Percentiles rank a stretch among this genome's conserved stretches.
These are phyloP conservation scores for Charaxes varanes DNA, from an alignment of 1,140 invertebrate species.

Conservation along the genomic window DNA sequence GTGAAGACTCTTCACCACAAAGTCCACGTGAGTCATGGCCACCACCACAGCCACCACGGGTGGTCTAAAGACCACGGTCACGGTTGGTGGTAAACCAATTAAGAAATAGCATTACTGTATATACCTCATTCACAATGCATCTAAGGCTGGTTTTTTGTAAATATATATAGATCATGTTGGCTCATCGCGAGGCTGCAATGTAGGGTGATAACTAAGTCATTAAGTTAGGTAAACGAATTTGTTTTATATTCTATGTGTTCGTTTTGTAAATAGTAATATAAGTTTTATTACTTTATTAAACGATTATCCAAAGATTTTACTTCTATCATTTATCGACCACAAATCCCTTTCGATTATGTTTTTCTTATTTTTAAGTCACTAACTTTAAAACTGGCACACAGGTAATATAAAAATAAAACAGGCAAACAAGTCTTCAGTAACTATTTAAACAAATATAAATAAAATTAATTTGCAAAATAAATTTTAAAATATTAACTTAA, in stretches of 20 bases:
- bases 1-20: constrained; percentile 65
- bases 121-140: constrained; percentile 22
- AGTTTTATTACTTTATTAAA: constrained; percentile 50
- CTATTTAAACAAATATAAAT: too few relatives aligned
- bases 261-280: constrained; percentile 66
- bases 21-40: constrained; percentile 28
- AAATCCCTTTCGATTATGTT: too few relatives aligned
- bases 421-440: too few relatives aligned
- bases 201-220: constrained; percentile 73
- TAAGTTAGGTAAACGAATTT: constrained; percentile 53
- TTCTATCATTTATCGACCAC: constrained; percentile 33
- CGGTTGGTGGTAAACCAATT: constrained; percentile 35
- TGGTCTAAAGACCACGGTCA: constrained; percentile 16
- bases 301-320: constrained; percentile 50
- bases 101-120: constrained; percentile 1
- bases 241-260: constrained; percentile 26
- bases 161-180: constrained; percentile 52
- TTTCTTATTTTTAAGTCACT: too few relatives aligned
- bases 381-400: too few relatives aligned
- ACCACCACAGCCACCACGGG: constrained; percentile 19
- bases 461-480: too few relatives aligned
- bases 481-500: too few relatives aligned
- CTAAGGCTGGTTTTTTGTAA: constrained; percentile 45
- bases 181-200: constrained; percentile 67
- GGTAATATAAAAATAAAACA: too few relatives aligned